Base-by-base conservation (phyloP, 2,113 vertebrate species). In the Tenebrosternarchus preto region DNA sequence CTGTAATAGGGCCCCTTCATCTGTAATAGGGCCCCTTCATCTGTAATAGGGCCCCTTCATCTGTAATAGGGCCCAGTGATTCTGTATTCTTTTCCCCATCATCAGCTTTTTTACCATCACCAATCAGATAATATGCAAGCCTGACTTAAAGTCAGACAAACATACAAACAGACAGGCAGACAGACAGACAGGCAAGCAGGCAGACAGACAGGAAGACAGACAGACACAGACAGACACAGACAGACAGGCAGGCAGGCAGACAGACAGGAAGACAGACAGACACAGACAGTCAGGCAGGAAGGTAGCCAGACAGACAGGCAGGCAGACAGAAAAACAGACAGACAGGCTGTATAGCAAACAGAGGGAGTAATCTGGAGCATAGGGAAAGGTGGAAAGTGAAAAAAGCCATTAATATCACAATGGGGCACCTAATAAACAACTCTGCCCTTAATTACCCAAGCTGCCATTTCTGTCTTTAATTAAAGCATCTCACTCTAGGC, bases 361-460 rank as follows among this genome's bases (percentile, higher is more conserved):
- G 75, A 75, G 76, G 56, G 76, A 67, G 66, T 76, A 78, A 73
- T 77, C 72, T 66, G 69, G 72, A 77, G 67, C 71, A 81, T 77
- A 77, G 72, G 66, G 70, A 77, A 56, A 80, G 80, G 80, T 71
- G 83, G 77, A 82, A 80, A 80, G 77, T 59, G 77, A 76, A 81
- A 82, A 82, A 85, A 57, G 73, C 75, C 78, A 83, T 83, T 83
- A 66, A 83, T 69, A 53, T 81, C 81, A 83, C 82, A 85, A 75
- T 75, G 75, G 80, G 82, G 81, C 36, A 66, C 82, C 83, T 79
- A 76, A 85, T 80, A 85, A 80, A 85, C 80, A 79, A 76, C 76
- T 82, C 80, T 76, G 72, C 76, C 73, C 79, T 83, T 83, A 86
- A 86, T 86, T 83, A 86, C 72, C 85, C 85, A 86, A 86, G 85